Evolutionary conservation across 2,888 invertebrate genomes (phyloP).

Genomic region (Platycnemis pennipes): DNA sequence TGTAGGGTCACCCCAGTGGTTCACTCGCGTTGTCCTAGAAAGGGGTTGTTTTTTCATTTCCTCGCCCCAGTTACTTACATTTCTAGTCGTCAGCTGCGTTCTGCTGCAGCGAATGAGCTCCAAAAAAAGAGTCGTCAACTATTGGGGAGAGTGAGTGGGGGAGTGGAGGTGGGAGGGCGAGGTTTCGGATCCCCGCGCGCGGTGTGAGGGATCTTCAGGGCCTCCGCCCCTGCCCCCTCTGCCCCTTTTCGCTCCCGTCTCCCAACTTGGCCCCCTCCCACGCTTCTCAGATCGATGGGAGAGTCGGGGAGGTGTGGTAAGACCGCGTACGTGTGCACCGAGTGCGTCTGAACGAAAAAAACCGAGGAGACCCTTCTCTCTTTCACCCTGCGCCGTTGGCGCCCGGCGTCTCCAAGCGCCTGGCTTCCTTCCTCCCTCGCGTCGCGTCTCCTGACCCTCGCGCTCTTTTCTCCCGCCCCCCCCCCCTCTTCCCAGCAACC

Average conservation of each 20-base stretch:
- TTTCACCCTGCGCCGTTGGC: not conserved
- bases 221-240: not conserved
- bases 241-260: too few relatives aligned
- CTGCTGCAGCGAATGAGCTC: not conserved
- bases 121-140: not conserved
- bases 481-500: not conserved
- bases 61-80: not conserved
- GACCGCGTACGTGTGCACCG: not conserved
- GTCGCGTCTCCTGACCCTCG: not conserved
- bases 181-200: not conserved
- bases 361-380: not conserved
- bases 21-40: not conserved
- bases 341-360: slow-evolving; percentile 16
- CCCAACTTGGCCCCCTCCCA: not conserved
- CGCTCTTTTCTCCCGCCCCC: not conserved
- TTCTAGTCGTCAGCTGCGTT: not conserved
- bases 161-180: not conserved
- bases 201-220: not conserved
- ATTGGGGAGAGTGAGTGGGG: not conserved
- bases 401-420: not conserved
- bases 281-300: not conserved
- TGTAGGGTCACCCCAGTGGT: too few relatives aligned
- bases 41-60: not conserved
- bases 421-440: not conserved
- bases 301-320: not conserved